phyloP scores from a whole-genome alignment of 2,113 vertebrate species.

The Ramphastos sulfuratus region DNA sequence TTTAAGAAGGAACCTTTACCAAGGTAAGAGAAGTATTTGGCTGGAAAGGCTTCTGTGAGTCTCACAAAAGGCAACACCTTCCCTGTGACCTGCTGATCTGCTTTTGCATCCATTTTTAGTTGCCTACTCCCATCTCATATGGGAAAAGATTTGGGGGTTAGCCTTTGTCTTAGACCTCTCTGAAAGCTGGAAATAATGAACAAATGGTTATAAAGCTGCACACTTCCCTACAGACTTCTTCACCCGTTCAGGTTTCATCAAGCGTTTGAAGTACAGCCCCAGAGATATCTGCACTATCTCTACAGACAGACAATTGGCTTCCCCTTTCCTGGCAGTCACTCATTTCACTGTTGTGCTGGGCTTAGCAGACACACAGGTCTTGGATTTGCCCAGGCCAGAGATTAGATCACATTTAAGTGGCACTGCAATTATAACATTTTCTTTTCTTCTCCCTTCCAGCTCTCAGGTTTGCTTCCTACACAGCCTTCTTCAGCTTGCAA shows the following conservation, averaged over 20 bases:
- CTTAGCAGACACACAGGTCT: neutral
- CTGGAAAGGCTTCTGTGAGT: neutral
- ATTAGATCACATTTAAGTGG: neutral
- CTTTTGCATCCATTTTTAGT: neutral
- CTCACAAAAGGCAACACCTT: neutral
- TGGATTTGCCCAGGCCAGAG: neutral
- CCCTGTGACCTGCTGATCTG: neutral
- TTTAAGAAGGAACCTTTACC: conserved; percentile 13
- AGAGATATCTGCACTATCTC: neutral
- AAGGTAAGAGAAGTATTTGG: neutral
- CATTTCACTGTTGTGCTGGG: neutral
- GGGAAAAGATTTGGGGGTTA: neutral
- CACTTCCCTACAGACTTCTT: neutral
- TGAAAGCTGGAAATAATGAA: neutral
- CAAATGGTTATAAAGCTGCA: neutral
- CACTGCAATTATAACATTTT: neutral
- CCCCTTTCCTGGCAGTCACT: neutral
- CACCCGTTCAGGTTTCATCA: neutral
- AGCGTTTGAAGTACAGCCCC: neutral
- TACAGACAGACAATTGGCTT: neutral
- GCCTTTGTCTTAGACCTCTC: neutral
- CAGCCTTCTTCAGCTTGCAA: neutral
- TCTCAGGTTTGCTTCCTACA: neutral
- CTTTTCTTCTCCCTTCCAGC: neutral
- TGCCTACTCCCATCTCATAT: neutral